Evolutionary conservation across 2,888 invertebrate species (phyloP), one percentile per base, ranked within the genome.

Genomic region (Rambutsinella grinnellia): DNA sequence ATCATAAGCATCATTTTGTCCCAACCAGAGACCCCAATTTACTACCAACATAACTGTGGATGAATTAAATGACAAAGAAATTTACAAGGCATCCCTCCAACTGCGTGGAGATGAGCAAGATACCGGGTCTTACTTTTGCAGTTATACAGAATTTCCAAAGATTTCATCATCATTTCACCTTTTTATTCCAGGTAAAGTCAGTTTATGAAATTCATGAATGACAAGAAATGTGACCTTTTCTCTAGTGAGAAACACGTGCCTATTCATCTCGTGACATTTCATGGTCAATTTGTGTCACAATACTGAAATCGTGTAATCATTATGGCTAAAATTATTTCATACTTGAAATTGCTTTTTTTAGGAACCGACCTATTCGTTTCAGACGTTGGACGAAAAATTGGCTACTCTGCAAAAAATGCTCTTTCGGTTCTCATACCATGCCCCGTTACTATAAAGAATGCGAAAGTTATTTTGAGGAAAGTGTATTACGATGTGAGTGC

Each of bases 141-240:
- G 54, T 13, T 70, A 65, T 56, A 28, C 76, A 13, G 76, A 76
- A 46, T 70, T 60, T 54, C 70, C 76, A 5, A n/a, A 51, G 3
- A 70, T 66, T 23, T 58, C 51, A 36, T 70, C 68, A 6, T 60
- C 19, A 8, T 76, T 36, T 21, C 70, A 76, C 15, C 5, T 76
- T 13, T 76, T 60, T 23, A 47, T 76, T 0, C 58, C 70, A 65
- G 76, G 76, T 36, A 36, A 36, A 36, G 6, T 36, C 36, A 8
- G 36, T 36, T 36, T 36, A 8, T 36, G 5, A 36, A 36, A 36
- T 36, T 36, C 13, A 8, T 36, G 5, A 36, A 36, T 8, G 5
- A 36, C 6, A 8, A 13, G 36, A 36, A 36, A 36, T 36, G 36
- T 36, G 36, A 36, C 36, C 5, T 36, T 36, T 36, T 36, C 13